These are phyloP conservation scores for Aplocera efformata DNA, from an alignment of 2,888 invertebrate species.

Conservation along the genomic window DNA sequence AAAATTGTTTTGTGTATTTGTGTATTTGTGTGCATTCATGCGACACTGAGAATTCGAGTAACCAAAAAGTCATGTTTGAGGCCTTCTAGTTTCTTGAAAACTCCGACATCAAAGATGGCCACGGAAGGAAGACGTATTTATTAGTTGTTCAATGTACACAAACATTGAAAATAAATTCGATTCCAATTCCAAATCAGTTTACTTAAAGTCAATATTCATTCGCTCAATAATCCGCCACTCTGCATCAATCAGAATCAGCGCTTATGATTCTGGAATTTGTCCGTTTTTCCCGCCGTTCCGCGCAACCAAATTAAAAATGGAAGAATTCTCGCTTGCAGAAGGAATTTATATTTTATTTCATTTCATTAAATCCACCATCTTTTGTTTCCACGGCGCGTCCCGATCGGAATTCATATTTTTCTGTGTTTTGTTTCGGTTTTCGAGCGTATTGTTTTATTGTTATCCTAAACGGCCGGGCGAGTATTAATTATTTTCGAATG, in stretches of 20 bases:
- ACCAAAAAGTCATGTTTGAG: no score
- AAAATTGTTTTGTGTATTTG: no score
- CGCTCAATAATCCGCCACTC: slow-evolving; percentile 9
- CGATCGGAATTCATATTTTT: slow-evolving; percentile 80
- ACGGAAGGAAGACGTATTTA: no score
- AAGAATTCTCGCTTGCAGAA: slow-evolving; percentile 77
- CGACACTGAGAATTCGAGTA: no score
- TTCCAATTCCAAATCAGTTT: background rate
- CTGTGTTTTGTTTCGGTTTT: slow-evolving; percentile 77
- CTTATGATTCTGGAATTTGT: slow-evolving; percentile 70
- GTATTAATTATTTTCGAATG: slow-evolving; percentile 79
- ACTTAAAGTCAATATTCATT: background rate
- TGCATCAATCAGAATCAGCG: slow-evolving; percentile 12
- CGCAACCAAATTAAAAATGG: slow-evolving; percentile 77
- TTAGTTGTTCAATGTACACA: no score
- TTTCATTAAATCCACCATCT: slow-evolving; percentile 80
- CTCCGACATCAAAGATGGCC: no score
- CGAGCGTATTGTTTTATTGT: slow-evolving; percentile 74
- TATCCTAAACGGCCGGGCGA: slow-evolving; percentile 63
- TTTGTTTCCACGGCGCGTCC: slow-evolving; percentile 73
- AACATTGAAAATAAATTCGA: no score
- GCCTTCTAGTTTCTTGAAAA: no score
- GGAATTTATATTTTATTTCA: slow-evolving; percentile 80
- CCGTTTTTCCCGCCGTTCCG: slow-evolving; percentile 72
- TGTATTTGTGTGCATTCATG: no score